Percentiles rank a stretch among this genome's conserved stretches.
Conservation (phyloP, 2,888 invertebrate species). For the Chymomyza fuscimana region DNA sequence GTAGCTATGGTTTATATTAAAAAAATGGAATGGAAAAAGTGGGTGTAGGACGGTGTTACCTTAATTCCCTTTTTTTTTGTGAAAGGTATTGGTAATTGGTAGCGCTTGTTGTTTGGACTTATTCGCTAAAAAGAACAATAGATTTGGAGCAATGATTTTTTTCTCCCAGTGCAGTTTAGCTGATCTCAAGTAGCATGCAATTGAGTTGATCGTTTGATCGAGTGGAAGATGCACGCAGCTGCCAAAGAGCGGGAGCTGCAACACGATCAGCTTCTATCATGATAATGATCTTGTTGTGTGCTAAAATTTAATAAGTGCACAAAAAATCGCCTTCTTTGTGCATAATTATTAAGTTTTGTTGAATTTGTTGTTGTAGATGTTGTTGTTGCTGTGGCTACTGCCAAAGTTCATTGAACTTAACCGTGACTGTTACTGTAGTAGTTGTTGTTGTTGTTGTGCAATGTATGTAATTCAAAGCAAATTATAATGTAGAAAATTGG, state of each 20-base stretch:
- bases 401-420: slow-evolving; percentile 38
- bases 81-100: too few species aligned
- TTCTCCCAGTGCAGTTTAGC: background rate
- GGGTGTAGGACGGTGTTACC: too few species aligned
- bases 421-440: slow-evolving; percentile 28
- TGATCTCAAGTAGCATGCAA: slow-evolving; percentile 30
- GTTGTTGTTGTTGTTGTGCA: slow-evolving; percentile 34
- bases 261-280: slow-evolving; percentile 25
- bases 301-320: slow-evolving; percentile 69
- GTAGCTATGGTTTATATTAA: too few species aligned
- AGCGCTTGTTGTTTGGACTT: too few species aligned
- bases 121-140: too few species aligned
- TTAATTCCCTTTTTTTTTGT: too few species aligned
- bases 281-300: slow-evolving; percentile 41
- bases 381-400: slow-evolving; percentile 27
- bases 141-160: background rate
- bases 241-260: slow-evolving; percentile 22
- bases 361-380: slow-evolving; percentile 21
- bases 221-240: slow-evolving; percentile 14
- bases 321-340: slow-evolving; percentile 63
- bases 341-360: slow-evolving; percentile 48
- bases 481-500: slow-evolving; percentile 66
- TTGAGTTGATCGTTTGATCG: slow-evolving; percentile 40
- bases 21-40: too few species aligned
- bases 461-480: slow-evolving; percentile 65